Percentiles rank a stretch among this genome's conserved stretches.
phyloP scores from a whole-genome alignment of 2,797 vertebrate genomes.

The Myotis vivesi region DNA sequence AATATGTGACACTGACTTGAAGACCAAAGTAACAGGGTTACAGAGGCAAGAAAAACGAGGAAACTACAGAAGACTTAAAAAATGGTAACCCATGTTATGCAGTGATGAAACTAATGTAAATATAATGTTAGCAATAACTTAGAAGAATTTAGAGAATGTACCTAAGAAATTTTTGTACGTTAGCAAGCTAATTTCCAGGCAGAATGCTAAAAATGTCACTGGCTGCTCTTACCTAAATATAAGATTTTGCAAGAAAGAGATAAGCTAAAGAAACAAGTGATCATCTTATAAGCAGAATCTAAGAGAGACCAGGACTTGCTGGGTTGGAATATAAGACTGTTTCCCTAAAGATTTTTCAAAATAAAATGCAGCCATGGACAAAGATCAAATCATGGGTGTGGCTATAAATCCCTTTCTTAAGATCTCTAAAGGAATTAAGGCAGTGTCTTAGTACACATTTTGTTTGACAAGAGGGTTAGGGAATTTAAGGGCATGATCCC shows the following conservation, averaged over 20 bases:
- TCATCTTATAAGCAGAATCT: neutral
- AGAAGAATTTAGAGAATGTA: neutral
- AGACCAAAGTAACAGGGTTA: neutral
- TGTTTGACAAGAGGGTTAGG: neutral
- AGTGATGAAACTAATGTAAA: neutral
- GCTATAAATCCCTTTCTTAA: neutral
- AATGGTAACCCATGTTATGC: neutral
- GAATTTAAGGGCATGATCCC: neutral
- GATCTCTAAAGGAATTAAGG: neutral
- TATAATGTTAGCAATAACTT: neutral
- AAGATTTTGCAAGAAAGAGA: constrained; percentile 25
- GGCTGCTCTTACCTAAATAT: neutral
- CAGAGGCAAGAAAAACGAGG: constrained; percentile 15
- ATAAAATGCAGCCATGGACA: constrained; percentile 1
- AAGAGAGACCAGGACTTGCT: neutral
- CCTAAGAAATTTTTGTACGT: constrained; percentile 8
- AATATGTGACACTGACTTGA: neutral
- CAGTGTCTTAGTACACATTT: neutral
- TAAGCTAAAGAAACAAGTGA: neutral
- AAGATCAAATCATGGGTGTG: neutral
- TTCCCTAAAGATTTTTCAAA: constrained; percentile 8
- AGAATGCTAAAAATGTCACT: constrained; percentile 37
- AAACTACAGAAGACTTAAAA: constrained; percentile 5
- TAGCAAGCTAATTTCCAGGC: constrained; percentile 22
- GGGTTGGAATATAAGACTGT: constrained; percentile 24